Evolutionary conservation across 2,888 invertebrate genomes (phyloP), one percentile per base, ranked within the genome.

Genomic region (Brachypalpus laphriformis): DNA sequence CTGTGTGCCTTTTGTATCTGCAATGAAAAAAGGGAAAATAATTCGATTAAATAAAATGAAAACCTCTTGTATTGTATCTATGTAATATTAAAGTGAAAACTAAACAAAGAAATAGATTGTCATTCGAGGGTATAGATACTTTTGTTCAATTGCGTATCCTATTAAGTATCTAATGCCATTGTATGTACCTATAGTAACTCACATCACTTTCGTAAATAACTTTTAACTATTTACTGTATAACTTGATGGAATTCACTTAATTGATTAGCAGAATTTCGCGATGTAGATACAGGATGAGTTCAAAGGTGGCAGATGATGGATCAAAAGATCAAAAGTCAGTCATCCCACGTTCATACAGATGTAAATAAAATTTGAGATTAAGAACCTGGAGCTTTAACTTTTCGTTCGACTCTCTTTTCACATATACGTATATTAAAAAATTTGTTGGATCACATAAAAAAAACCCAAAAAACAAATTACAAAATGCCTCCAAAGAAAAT

Each of bases 1-100:
- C 28, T 31, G 22, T 31, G 16, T 68, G 78, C 47, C 56, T 56
- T 63, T 57, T 68, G 63, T 75, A 75, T 83, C 83, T 83, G 83
- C 2, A 83, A 83, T 9, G 20, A 25, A 25, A 56, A 54, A 49
- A 37, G 2, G 47, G 25, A 57, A 28, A 7, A 14, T 47, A 68
- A 54, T 16, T 9, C n/a, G 51, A 6, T 40, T 74, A 54, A 18
- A 49, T n/a, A 14, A 42, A 20, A 28, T 28, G 20, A 20, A 18
- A 20, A 11, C 3, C 8, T 47, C 22, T 22, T 47, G 9, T 22
- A 49, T 49, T n/a, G 11, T 49, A 1, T 49, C 5, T 45, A 14
- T 20, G 6, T 45, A 14, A 45, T 45, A 8, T 45, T 47, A 22
- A 22, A 22, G 49, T 49, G 49, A 49, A 49, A 49, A 49, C 22